A percentile compares a stretch with the other conserved stretches of the same genome.
Evolutionary conservation across 2,888 invertebrate genomes (phyloP).

Genomic region (Heliconius ismenius): DNA sequence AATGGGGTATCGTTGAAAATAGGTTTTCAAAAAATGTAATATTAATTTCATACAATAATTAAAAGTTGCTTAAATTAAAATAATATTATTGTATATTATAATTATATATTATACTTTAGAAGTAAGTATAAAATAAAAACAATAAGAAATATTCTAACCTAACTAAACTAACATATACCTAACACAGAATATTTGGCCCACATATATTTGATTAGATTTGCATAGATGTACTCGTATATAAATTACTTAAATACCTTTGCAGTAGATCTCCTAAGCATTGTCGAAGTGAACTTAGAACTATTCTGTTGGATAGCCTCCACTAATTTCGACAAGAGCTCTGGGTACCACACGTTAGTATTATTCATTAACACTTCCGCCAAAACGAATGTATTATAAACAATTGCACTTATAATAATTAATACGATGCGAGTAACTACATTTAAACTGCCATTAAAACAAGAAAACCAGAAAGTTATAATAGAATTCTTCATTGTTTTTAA

Average conservation of each 20-base stretch:
- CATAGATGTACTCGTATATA: too few species aligned
- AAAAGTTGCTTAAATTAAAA: too few species aligned
- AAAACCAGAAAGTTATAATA: slow-evolving; percentile 33
- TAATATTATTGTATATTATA: too few species aligned
- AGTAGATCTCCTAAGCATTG: slow-evolving; percentile 52
- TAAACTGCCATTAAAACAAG: slow-evolving; percentile 58
- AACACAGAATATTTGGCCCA: too few species aligned
- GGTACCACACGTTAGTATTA: slow-evolving; percentile 66
- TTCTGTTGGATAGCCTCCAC: slow-evolving; percentile 48
- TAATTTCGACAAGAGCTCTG: slow-evolving; percentile 61
- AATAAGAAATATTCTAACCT: too few species aligned
- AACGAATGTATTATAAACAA: slow-evolving; percentile 69
- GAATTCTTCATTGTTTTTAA: slow-evolving; percentile 34
- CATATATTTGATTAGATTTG: too few species aligned
- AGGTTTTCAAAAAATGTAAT: too few species aligned
- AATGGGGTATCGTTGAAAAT: too few species aligned
- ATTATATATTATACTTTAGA: too few species aligned
- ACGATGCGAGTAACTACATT: slow-evolving; percentile 62
- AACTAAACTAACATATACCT: too few species aligned
- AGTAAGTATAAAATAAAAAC: too few species aligned
- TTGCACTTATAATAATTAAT: slow-evolving; percentile 64
- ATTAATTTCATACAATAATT: too few species aligned
- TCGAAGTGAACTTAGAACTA: slow-evolving; percentile 45
- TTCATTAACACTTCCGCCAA: slow-evolving; percentile 70
- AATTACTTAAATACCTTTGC: slow-evolving; percentile 56